Percentiles rank a stretch among this genome's conserved stretches.
phyloP scores from a whole-genome alignment of 1,140 invertebrate genomes.

The Watersipora subatra region DNA sequence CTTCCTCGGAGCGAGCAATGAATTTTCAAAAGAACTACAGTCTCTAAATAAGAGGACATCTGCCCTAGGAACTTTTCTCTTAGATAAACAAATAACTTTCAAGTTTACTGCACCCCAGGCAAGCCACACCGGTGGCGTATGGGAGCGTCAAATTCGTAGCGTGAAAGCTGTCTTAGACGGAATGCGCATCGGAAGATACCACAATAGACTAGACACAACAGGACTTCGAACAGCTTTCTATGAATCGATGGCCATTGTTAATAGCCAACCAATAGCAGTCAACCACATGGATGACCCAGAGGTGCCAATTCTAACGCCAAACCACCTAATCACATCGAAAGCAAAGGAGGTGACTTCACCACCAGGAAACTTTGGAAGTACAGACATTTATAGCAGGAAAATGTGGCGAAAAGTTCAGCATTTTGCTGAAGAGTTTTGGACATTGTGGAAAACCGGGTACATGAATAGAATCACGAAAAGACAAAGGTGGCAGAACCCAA shows the following conservation, averaged over 20 bases:
- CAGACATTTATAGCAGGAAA: background rate
- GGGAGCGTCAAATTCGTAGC: background rate
- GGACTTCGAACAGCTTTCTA: background rate
- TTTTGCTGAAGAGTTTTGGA: background rate
- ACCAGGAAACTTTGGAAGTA: background rate
- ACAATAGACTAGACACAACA: background rate
- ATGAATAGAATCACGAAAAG: background rate
- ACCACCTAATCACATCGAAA: background rate
- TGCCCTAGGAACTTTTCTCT: background rate
- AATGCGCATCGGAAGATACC: background rate
- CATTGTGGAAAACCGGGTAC: background rate
- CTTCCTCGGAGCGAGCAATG: background rate
- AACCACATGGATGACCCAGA: background rate
- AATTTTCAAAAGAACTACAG: background rate
- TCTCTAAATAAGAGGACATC: background rate
- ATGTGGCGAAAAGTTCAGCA: slow-evolving; percentile 1
- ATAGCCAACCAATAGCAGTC: background rate
- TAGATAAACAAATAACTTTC: background rate
- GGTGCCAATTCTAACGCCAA: background rate
- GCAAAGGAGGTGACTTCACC: background rate
- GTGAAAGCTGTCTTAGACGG: background rate
- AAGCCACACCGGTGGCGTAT: background rate
- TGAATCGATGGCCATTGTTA: background rate
- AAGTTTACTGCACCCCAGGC: background rate
- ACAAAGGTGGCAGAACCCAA: background rate